Evolutionary conservation across 2,113 vertebrate species (phyloP), one percentile per base, ranked within the genome.

Genomic region (Micronycteris hirsuta): DNA sequence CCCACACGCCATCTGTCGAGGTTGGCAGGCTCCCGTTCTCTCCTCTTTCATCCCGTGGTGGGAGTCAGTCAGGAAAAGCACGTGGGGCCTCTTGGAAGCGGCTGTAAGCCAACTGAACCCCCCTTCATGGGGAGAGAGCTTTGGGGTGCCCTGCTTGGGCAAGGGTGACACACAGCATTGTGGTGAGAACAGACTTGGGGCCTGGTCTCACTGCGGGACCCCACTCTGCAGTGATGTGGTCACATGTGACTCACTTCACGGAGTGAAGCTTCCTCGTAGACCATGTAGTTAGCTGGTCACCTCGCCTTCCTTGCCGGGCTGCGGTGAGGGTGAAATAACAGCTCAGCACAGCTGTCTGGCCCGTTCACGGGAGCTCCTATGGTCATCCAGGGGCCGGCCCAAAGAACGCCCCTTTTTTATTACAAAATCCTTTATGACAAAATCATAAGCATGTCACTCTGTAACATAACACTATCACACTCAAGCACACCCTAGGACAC

Each of bases 1-100:
- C 96, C 96, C 77, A 96, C 96, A 73, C 26, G 38, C 97, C 97
- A 97, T 97, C 97, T 97, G 98, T 86, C 14, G 28, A 80, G 88
- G 80, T 93, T 97, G 96, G 97, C 97, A 96, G 90, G 20, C 93
- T 92, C 73, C 85, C 7, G 6, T 84, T 92, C 81, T 71, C 89
- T 96, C 87, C 68, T 97, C 82, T 86, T 85, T 94, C 78, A 54
- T 95, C 83, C 94, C 70, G 86, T 91, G 86, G 95, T 95, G 93
- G 92, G 95, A 94, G 94, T 76, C 83, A 94, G 93, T 93, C 82
- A 96, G 95, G 96, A 71, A 83, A 97, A 89, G 81, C 80, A 41
- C 56, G 80, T 74, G 22, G 67, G 56, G 84, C 28, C 94, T 77
- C 58, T 83, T n/a, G 58, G 92, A 92, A 94, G 83, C 43, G 80